Conservation (phyloP, 2,888 invertebrate genomes). For the Lissonota sp. region DNA sequence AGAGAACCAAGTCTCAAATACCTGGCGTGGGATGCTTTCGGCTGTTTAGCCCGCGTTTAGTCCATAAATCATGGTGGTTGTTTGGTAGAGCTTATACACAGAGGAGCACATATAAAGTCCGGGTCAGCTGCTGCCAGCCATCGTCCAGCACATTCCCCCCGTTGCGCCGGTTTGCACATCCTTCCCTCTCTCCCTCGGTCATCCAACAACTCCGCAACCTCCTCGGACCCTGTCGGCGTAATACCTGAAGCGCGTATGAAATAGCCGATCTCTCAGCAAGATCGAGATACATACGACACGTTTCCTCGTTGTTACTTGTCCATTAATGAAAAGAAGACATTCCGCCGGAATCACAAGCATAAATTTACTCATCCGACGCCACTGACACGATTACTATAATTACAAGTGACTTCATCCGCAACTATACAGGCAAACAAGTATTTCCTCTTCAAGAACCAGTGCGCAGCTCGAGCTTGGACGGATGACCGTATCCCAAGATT, state of each 20-base stretch:
- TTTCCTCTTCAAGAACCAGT: slow-evolving; percentile 72
- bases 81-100: slow-evolving; percentile 47
- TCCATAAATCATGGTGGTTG: slow-evolving; percentile 79
- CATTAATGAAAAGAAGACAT: slow-evolving; percentile 11
- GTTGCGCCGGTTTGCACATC: slow-evolving; percentile 62
- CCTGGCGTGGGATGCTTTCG: slow-evolving; percentile 76
- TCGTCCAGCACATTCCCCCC: slow-evolving; percentile 69
- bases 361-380: slow-evolving; percentile 44
- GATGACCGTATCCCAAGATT: slow-evolving; percentile 68
- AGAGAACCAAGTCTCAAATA: slow-evolving; percentile 69
- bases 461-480: slow-evolving; percentile 72
- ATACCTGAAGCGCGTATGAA: slow-evolving; percentile 17
- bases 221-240: slow-evolving; percentile 24
- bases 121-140: slow-evolving; percentile 75
- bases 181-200: slow-evolving; percentile 60
- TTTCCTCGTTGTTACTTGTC: not conserved
- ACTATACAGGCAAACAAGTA: not conserved
- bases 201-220: slow-evolving; percentile 51
- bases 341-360: slow-evolving; percentile 29
- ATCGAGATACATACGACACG: not conserved
- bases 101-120: slow-evolving; percentile 44
- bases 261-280: slow-evolving; percentile 10
- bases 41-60: slow-evolving; percentile 74
- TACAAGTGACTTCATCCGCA: slow-evolving; percentile 42
- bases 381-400: slow-evolving; percentile 51